Evolutionary conservation across 92 coral and sea anemone genomes (phyloP), one percentile per base, ranked within the genome.

Genomic region (Epizoanthus fatuus): DNA sequence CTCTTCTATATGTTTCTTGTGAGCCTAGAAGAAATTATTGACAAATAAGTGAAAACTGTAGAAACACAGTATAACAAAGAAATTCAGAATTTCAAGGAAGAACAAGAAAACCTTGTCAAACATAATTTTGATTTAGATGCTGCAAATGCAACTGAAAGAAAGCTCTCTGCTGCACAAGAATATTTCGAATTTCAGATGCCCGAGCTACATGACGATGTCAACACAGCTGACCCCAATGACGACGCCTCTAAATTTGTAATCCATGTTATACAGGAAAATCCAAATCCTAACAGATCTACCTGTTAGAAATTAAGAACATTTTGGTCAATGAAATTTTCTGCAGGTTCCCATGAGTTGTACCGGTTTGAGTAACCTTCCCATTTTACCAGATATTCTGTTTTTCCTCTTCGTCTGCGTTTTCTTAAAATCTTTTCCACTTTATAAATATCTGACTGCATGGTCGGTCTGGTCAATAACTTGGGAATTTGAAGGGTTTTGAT

Each of bases 121-220:
- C 7, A 20, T 14, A n/a, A 40, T 69, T 69, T 20, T 40, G 74
- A 69, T 6, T 38, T 20, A 69, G 74, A 69, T 69, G 0, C 54
- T 20, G 20, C 74, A 39, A 69, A 69, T 40, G 15, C 74, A 69
- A 69, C n/a, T 69, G 10, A 39, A 42, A 69, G 74, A 3, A 69
- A 69, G 13, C 74, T 69, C 52, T 39, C 5, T 69, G 54, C 52
- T 69, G 74, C 74, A 13, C 52, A 69, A 69, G 54, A 40, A 69
- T 40, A 13, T 39, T 69, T 69, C 42, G 53, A 69, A 14, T 40
- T 69, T 69, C 53, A 69, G 53, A 69, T 40, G 3, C 54, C 74
- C 2, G 53, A 69, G 10, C 54, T 20, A 7, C 12, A 69, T n/a
- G 14, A 69, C 3, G 5, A 5, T 19, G 53, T 16, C 53, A 42